Evolutionary conservation across 2,888 invertebrate genomes (phyloP), one percentile per base, ranked within the genome.

Genomic region (Ophioninae sp.): DNA sequence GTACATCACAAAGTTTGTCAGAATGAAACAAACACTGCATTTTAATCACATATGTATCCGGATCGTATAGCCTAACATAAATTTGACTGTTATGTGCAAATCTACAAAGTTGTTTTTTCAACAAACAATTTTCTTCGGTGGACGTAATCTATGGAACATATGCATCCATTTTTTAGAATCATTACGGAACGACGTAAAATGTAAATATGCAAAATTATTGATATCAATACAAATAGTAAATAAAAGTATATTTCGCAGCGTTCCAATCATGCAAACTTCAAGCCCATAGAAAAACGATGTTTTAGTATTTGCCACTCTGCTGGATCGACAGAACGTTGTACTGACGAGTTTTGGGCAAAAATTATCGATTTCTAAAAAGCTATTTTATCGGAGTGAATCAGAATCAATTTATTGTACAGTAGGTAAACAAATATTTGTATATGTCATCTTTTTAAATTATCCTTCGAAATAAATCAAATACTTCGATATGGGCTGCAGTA

Each of bases 371-470:
- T 64, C 67, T 76, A 76, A 83, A 68, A 64, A 82, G 74, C 44
- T 69, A 82, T 75, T 58, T 74, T 51, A n/a, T 30, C 3, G 69
- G 20, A 37, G 68, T 58, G 74, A 22, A 59, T 44, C 37, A 67
- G 76, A 75, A 76, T 79, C 75, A 65, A 83, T 83, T 83, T 79
- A 67, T 37, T 37, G 51, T 67, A 23, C 13, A 13, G 20, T 51
- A 17, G 30, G 30, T 30, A 30, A 30, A 30, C 30, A 3, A 30
- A 30, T 30, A 30, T 30, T 30, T 30, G 30, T 13, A 17, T 51
- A 51, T 51, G 13, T 6, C 13, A 51, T 51, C 13, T 51, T 51
- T 51, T 51, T 51, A 30, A 30, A 10, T 51, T 17, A 51, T 51
- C 6, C 51, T 17, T 17, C 51, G 80, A 30, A 30, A 30, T 30